These are phyloP conservation scores for Prolemur simus DNA, from an alignment of 2,113 vertebrate genomes.

Conservation along the genomic window DNA sequence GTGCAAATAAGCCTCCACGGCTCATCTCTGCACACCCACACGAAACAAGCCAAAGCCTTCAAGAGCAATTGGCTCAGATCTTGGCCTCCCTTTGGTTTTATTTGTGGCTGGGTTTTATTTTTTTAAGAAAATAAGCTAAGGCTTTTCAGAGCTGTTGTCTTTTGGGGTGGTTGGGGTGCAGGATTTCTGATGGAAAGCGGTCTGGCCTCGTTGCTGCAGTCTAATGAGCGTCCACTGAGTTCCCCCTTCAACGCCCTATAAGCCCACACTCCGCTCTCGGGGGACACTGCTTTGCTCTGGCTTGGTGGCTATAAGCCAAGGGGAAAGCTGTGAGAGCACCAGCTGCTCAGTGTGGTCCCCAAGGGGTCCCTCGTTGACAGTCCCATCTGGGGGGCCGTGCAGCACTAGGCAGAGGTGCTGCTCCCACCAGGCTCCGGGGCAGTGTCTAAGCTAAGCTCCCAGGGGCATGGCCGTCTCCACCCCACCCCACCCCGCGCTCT, in stretches of 20 bases:
- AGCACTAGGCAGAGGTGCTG: background rate
- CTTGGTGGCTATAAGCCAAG: background rate
- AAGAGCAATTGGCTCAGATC: background rate
- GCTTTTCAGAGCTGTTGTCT: background rate
- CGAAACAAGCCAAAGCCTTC: background rate
- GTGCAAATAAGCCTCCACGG: background rate
- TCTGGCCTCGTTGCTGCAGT: background rate
- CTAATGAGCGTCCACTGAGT: background rate
- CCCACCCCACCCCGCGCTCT: no score
- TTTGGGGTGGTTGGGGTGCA: background rate
- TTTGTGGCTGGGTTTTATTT: background rate
- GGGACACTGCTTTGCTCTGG: background rate
- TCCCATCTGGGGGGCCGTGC: background rate
- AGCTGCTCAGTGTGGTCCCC: background rate
- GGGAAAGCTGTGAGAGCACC: background rate
- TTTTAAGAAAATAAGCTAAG: background rate
- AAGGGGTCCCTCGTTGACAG: background rate
- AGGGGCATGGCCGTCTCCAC: background rate
- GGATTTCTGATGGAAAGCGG: background rate
- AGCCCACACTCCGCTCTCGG: background rate
- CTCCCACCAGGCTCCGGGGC: background rate
- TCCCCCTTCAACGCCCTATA: background rate
- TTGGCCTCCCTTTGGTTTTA: slow-evolving; percentile 7
- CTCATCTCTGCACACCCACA: background rate
- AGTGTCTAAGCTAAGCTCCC: background rate